phyloP scores from a whole-genome alignment of 1,140 invertebrate species.

The Coenobita brevimanus region DNA sequence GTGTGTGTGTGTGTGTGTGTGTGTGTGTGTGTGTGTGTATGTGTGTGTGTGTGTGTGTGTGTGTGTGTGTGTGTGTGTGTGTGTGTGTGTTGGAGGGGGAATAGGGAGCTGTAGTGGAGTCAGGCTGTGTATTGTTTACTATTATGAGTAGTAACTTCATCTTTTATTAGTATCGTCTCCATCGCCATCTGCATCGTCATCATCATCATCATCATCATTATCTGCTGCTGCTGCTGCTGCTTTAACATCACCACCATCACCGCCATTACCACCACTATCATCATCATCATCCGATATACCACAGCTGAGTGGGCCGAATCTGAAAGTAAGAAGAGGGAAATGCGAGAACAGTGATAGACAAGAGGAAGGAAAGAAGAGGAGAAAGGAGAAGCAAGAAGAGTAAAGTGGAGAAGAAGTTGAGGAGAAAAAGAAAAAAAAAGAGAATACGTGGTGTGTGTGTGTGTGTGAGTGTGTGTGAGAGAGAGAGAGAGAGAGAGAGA shows the following conservation, averaged over 20 bases:
- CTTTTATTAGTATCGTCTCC: too few species aligned
- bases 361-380: background rate
- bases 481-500: background rate
- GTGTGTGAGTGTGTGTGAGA: background rate
- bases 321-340: background rate
- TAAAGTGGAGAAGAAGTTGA: background rate
- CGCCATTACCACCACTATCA: background rate
- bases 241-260: background rate
- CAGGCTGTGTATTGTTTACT: too few species aligned
- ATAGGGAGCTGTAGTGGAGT: background rate
- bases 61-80: conserved; percentile 3
- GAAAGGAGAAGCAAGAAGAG: background rate
- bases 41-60: background rate
- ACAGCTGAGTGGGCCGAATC: background rate
- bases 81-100: background rate
- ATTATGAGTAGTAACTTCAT: too few species aligned
- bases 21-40: background rate
- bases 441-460: background rate
- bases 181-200: too few species aligned
- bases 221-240: background rate
- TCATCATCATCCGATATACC: background rate
- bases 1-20: conserved; percentile 21
- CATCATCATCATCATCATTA: background rate
- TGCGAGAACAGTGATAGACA: too few species aligned
- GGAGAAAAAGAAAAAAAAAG: background rate